phyloP scores from a whole-genome alignment of 2,113 vertebrate species.

The Willisornis vidua region DNA sequence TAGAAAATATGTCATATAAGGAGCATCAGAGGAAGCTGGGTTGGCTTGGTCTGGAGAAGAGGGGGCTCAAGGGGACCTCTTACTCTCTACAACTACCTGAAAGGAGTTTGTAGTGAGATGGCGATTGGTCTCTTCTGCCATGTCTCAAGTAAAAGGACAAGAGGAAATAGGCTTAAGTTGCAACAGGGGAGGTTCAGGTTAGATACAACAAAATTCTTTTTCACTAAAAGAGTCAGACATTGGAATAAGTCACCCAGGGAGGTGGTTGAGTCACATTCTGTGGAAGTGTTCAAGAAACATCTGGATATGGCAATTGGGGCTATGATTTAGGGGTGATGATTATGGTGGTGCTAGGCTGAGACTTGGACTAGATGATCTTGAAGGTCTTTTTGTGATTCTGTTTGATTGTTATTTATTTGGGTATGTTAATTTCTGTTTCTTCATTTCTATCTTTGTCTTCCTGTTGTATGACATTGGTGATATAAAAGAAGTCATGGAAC shows the following conservation, averaged over 20 bases:
- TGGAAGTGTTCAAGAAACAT: background rate
- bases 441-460: background rate
- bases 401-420: background rate
- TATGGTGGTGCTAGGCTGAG: background rate
- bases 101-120: background rate
- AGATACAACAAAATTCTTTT: background rate
- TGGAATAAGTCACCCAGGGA: background rate
- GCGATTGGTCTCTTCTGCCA: background rate
- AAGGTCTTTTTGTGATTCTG: background rate
- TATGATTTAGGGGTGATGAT: background rate
- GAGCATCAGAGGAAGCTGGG: background rate
- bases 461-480: background rate
- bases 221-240: background rate
- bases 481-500: background rate
- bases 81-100: background rate
- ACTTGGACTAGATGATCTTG: background rate
- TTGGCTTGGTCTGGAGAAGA: background rate
- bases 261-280: rapidly evolving
- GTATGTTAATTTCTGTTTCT: background rate
- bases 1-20: background rate
- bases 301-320: background rate
- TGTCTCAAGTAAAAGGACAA: background rate
- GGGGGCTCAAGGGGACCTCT: too few species aligned
- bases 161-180: background rate
- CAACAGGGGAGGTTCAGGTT: background rate